Evolutionary conservation across 2,888 invertebrate genomes (phyloP), one percentile per base, ranked within the genome.

Genomic region (Nomada fucata): DNA sequence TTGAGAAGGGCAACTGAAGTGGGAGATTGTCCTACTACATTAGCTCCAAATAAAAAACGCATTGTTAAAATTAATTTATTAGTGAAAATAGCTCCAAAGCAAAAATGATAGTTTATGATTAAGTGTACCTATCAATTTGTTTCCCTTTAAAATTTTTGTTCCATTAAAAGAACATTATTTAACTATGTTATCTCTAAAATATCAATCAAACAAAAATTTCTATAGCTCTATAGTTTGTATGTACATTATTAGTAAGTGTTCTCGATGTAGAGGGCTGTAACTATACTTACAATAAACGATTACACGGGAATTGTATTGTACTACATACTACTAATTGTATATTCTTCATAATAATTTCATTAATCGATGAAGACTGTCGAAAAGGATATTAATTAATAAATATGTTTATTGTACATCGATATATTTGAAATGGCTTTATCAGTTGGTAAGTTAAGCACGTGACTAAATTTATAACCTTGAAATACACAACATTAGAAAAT

Each of bases 1-100:
- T 86, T 91, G 78, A 89, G 87, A 89, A 87, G 91, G 84, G 90
- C 89, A 83, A 90, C 90, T 83, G 87, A 89, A 82, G 87, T 89
- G 83, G 89, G 87, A 81, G 89, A 86, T 90, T 36, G 36, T 36
- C 0, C 36, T 36, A 89, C 90, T 80, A 83, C 89, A 83, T 88
- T 91, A 76, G 85, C 92, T 88, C 91, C 91, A 84, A 91, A 91
- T 91, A 93, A 92, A 92, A 93, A 92, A 90, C 92, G 93, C 87
- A 92, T 91, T 83, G 92, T 93, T 90, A 93, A 92, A 89, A 91
- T 93, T 83, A 92, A 93, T 92, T 91, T 93, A 85, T 93, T 93
- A 93, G 92, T 93, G 88, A 92, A 92, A 92, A 91, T 93, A 87
- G 89, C 91, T 83, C 93, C 93, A 71, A 92, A 92, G 93, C 92